Percentiles rank a stretch among this genome's conserved stretches.
Conservation (phyloP, 2,113 vertebrate genomes). For the Thryonomys swinderianus region DNA sequence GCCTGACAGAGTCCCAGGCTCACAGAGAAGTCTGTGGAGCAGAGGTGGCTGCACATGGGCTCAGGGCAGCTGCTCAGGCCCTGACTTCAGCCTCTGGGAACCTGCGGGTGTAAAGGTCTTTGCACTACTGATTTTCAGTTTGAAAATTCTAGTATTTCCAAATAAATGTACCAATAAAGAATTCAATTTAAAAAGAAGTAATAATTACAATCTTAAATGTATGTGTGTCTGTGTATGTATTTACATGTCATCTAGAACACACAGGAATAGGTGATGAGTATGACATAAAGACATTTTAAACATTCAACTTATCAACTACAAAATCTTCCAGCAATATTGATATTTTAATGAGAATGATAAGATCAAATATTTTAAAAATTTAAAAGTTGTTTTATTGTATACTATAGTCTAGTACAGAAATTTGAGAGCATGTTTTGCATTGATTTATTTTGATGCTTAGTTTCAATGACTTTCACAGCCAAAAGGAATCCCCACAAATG, state of each 20-base stretch:
- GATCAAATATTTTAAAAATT: not conserved
- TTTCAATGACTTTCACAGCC: not conserved
- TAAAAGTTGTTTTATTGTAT: not conserved
- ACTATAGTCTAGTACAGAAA: not conserved
- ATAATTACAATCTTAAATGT: not conserved
- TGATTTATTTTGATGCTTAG: slow-evolving; percentile 5
- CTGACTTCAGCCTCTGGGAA: not conserved
- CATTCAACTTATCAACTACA: not conserved
- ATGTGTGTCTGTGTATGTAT: not conserved
- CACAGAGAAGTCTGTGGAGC: accelerated
- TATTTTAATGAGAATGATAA: slow-evolving; percentile 4
- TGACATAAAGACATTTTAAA: not conserved
- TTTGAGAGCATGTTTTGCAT: not conserved
- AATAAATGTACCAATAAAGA: not conserved
- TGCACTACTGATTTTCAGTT: not conserved
- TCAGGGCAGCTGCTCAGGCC: not conserved
- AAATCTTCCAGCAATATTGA: not conserved
- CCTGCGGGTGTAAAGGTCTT: accelerated
- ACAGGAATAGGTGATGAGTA: not conserved
- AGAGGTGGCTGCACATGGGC: not conserved
- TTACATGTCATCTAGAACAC: not conserved
- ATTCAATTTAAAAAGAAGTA: too few species aligned
- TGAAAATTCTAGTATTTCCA: not conserved
- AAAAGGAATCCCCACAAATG: not conserved
- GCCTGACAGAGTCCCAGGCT: not conserved